phyloP scores from a whole-genome alignment of 2,797 vertebrate species.

The Chrysocyon brachyurus region DNA sequence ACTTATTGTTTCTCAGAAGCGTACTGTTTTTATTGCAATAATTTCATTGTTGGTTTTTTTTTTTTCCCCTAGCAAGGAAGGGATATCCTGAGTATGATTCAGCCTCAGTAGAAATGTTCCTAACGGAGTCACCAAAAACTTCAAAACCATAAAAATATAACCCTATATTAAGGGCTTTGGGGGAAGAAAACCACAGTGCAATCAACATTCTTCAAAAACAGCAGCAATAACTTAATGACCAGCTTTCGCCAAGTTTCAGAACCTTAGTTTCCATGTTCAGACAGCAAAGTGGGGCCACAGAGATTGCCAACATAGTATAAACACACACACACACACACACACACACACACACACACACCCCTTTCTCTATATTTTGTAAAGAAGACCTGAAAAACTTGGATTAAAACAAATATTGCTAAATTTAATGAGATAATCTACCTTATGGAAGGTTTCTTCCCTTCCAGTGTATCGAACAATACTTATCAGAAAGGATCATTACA shows the following conservation, averaged over 20 bases:
- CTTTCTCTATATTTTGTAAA: background rate
- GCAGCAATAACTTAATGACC: slow-evolving; percentile 33
- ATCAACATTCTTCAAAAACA: slow-evolving; percentile 66
- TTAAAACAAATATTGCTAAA: background rate
- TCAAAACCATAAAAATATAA: slow-evolving; percentile 62
- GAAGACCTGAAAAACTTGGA: slow-evolving; percentile 5
- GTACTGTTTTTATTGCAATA: slow-evolving; percentile 58
- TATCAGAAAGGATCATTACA: slow-evolving; percentile 14
- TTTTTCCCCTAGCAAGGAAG: slow-evolving; percentile 52
- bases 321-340: background rate
- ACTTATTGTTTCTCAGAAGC: slow-evolving; percentile 44
- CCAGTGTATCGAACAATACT: background rate
- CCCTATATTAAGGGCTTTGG: slow-evolving; percentile 37
- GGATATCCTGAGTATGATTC: slow-evolving; percentile 59
- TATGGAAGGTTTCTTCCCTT: slow-evolving; percentile 10
- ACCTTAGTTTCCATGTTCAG: slow-evolving; percentile 56
- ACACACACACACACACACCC: background rate
- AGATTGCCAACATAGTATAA: background rate
- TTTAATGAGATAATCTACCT: background rate
- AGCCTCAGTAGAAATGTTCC: slow-evolving; percentile 61
- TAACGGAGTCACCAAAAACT: slow-evolving; percentile 65
- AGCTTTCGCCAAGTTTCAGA: slow-evolving; percentile 59
- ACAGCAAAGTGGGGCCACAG: slow-evolving; percentile 3
- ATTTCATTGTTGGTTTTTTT: slow-evolving; percentile 26
- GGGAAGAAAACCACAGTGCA: slow-evolving; percentile 58